These are phyloP conservation scores for Saccostrea glomerata DNA, from an alignment of 1,140 invertebrate species.

Conservation along the genomic window DNA sequence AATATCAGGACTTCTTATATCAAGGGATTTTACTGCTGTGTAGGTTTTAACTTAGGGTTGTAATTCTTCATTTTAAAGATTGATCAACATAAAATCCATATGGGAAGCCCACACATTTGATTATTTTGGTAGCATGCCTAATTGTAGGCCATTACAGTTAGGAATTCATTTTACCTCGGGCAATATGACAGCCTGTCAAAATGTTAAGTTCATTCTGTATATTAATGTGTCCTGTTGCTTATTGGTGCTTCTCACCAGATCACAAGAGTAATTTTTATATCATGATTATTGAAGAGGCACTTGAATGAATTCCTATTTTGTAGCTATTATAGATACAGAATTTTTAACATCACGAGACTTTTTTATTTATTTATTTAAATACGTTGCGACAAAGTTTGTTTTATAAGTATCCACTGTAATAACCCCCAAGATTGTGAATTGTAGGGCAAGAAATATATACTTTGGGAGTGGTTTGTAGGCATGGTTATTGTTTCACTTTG, in stretches of 20 bases:
- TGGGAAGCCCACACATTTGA: not conserved
- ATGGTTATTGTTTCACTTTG: no score
- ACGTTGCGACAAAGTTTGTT: no score
- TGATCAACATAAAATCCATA: not conserved
- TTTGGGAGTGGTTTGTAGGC: no score
- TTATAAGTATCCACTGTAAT: no score
- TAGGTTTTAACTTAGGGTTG: not conserved
- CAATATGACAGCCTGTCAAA: conserved; percentile 19
- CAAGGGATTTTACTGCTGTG: not conserved
- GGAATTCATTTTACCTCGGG: conserved; percentile 5
- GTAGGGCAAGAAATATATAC: no score
- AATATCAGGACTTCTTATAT: not conserved
- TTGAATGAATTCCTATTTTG: not conserved
- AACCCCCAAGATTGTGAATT: no score
- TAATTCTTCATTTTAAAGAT: conserved; percentile 2
- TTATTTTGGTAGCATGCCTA: not conserved
- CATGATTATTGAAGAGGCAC: not conserved
- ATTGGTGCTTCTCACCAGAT: not conserved
- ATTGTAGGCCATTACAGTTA: not conserved
- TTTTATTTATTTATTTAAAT: no score
- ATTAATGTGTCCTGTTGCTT: not conserved
- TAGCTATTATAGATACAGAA: not conserved
- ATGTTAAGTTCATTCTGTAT: not conserved
- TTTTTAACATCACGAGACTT: not conserved
- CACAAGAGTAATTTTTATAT: not conserved